Evolutionary conservation across 2,113 vertebrate genomes (phyloP).

Genomic region (Bos javanicus): DNA sequence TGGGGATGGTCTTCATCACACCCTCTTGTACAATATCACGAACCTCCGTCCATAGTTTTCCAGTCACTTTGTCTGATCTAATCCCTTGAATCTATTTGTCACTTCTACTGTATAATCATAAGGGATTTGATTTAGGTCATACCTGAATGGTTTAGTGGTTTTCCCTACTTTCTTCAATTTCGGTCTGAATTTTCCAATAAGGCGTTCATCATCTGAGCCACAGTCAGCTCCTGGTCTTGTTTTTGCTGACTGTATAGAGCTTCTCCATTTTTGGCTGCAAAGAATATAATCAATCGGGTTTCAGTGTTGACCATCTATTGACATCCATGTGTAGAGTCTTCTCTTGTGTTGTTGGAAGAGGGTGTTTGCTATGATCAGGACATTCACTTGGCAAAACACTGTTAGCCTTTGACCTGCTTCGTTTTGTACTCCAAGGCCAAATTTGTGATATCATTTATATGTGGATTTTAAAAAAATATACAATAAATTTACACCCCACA

Average conservation of each 20-base stretch:
- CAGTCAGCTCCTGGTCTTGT: fast-evolving
- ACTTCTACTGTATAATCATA: background rate
- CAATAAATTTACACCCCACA: background rate
- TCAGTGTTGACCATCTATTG: background rate
- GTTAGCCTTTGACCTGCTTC: background rate
- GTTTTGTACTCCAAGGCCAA: background rate
- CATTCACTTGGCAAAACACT: background rate
- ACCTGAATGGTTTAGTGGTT: background rate
- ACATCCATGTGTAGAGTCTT: background rate
- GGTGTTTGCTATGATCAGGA: background rate
- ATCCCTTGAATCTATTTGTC: background rate
- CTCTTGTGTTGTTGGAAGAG: background rate
- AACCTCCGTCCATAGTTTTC: background rate
- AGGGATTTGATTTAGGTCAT: background rate
- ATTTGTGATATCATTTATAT: background rate
- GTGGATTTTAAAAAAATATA: background rate
- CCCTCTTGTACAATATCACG: background rate
- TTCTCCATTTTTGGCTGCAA: background rate
- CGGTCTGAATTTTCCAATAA: background rate
- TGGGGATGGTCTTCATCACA: background rate
- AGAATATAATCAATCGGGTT: background rate
- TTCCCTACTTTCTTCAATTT: background rate
- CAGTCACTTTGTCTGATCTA: background rate
- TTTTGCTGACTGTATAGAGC: background rate
- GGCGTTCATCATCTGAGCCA: background rate